Base-by-base conservation (phyloP, 2,113 vertebrate species). In the Bolborhynchus lineola region DNA sequence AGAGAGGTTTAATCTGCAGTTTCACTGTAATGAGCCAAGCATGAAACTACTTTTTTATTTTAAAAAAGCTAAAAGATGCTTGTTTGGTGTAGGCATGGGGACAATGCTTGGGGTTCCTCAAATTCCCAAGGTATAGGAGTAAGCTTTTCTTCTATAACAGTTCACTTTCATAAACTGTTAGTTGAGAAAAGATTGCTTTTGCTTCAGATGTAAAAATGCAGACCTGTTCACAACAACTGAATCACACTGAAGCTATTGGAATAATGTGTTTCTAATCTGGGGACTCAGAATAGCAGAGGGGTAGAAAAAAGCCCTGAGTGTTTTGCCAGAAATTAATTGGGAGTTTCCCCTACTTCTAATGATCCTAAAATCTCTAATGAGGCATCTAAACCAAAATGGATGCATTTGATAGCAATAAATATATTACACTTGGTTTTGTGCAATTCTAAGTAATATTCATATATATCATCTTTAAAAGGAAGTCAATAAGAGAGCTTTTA, bases 1-100 rank as follows among this genome's bases (percentile, higher is more conserved):
- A 95, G 82, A 96, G 71, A 96, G 76, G 64, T 93, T 97, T 97
- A 95, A 97, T 97, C 94, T 97, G 93, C 87, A 80, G 89, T 95
- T 97, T 91, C 79, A 76, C 71, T 92, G 63, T 84, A 95, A 97
- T 94, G 90, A 97, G 68, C 23, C 92, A 97, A 93, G 78, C 79
- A 92, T 88, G 79, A 96, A 97, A 76, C 50, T 67, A 65, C 49
- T 94, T 96, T 91, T 95, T 93, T 68, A 87, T 91, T 95, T 90
- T 52, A 33, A 52, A 93, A 95, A 76, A 62, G 47, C 46, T 74
- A 75, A 87, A 93, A 93, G 68, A 11, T 23, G 9, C 71, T 86
- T 94, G 50, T 90, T 93, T 95, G 37, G 29, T 82, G 16, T 59
- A 87, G 67, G 62, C 41, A 49, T 62, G 35, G 75, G 39, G 20